Base-by-base conservation (phyloP, 2,888 invertebrate genomes). In the Athalia rosae region DNA sequence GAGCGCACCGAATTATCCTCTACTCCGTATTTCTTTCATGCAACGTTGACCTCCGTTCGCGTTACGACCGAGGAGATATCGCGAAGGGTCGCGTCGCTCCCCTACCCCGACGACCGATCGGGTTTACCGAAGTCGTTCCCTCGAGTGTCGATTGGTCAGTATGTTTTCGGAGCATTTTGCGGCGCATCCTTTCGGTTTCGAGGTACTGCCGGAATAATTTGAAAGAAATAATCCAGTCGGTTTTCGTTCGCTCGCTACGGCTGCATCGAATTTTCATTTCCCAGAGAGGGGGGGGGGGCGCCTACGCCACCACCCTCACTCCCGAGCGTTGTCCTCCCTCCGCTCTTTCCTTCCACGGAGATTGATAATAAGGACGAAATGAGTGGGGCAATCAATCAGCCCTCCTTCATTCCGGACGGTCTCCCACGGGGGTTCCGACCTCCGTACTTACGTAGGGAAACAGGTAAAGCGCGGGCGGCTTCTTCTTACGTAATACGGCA, bases 51-150 rank as follows among this genome's bases (percentile, higher is more conserved):
- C 53, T 28, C 53, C 41, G 67, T 67, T 67, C 53, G 41, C 9
- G 50, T 67, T 67, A 53, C 28, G 7, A 67, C 28, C 6, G n/a
- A 71, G 71, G 71, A 58, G 56, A 58, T 71, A 58, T 58, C 13
- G 45, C 45, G 15, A 71, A 67, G 41, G 53, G 11, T 53, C 67
- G n/a, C n/a, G n/a, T n/a, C n/a, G n/a, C n/a, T 45, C 50, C 58
- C 58, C 71, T n/a, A 71, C 71, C 71, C 58, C 58, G 28, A 28
- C 58, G 15, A 41, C 58, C 58, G 71, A 56, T 71, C 58, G 71
- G n/a, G n/a, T 71, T 58, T 45, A 56, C 50, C 13, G 71, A 11
- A 58, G 56, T 69, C 11, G 71, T 58, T 71, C 45, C 58, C 56
- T 45, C 58, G 58, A 71, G 71, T 58, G 58, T 58, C 71, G 58